Evolutionary conservation across 1,140 invertebrate genomes (phyloP).

Genomic region (Eueides isabella): DNA sequence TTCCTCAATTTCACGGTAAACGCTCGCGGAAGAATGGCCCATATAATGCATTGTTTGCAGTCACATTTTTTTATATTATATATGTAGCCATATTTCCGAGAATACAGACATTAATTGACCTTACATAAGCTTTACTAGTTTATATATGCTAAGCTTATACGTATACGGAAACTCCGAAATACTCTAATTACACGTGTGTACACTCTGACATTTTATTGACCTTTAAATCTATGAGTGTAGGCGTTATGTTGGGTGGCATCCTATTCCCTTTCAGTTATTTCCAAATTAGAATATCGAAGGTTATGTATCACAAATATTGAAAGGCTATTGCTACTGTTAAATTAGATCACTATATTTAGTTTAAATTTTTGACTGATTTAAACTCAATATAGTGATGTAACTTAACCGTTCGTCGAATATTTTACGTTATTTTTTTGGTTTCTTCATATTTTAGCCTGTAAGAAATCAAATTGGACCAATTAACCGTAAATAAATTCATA

Average conservation of each 20-base stretch:
- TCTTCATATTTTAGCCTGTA: background rate
- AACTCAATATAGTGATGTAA: too few relatives aligned
- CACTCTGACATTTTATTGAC: background rate
- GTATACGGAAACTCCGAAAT: background rate
- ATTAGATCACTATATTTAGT: too few relatives aligned
- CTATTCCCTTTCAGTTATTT: background rate
- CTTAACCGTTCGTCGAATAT: too few relatives aligned
- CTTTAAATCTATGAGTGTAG: background rate
- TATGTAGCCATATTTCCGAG: background rate
- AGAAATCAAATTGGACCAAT: constrained; percentile 60
- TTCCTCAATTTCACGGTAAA: constrained; percentile 31
- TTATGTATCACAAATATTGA: background rate
- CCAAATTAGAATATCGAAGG: background rate
- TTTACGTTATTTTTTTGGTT: background rate
- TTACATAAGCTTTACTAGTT: background rate
- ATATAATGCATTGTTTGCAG: constrained; percentile 17
- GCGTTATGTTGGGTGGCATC: background rate
- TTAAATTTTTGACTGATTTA: too few relatives aligned
- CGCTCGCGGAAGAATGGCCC: constrained; percentile 23
- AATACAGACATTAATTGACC: background rate
- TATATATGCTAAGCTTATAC: background rate
- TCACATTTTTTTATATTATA: constrained; percentile 14
- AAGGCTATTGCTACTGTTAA: background rate
- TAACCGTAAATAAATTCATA: constrained; percentile 53
- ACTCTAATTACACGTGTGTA: background rate